Evolutionary conservation across 2,888 invertebrate species (phyloP).

Genomic region (Rhamphomyia laevipes): DNA sequence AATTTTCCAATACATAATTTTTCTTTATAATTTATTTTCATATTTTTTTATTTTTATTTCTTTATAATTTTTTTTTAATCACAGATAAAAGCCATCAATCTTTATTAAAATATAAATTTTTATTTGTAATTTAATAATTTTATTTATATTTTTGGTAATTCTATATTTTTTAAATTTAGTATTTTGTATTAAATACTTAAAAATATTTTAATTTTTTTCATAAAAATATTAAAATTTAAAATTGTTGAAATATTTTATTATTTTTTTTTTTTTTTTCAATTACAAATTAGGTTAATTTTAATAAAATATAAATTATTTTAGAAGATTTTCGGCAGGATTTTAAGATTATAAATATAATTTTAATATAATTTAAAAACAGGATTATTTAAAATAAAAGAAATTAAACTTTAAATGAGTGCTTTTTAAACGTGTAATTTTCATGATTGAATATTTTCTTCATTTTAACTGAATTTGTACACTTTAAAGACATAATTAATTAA

Average conservation of each 20-base stretch:
- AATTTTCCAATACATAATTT: constrained; percentile 9
- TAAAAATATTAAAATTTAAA: too few species aligned
- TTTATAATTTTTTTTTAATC: constrained; percentile 18
- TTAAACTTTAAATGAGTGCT: too few species aligned
- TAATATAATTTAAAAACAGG: too few species aligned
- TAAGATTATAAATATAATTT: too few species aligned
- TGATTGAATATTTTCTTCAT: too few species aligned
- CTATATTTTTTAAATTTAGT: constrained; percentile 6
- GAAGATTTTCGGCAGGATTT: too few species aligned
- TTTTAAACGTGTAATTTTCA: too few species aligned
- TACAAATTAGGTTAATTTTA: background rate
- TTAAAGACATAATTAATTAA: too few species aligned
- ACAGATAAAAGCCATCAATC: constrained; percentile 23
- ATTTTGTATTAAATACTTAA: constrained; percentile 3
- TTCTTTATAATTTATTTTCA: constrained; percentile 7
- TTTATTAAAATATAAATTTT: background rate
- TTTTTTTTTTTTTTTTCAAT: too few species aligned
- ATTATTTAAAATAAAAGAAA: too few species aligned
- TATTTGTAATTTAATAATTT: background rate
- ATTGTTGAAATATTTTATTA: too few species aligned
- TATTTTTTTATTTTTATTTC: constrained; percentile 6
- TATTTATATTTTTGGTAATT: background rate
- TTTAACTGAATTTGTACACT: too few species aligned
- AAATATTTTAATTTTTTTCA: background rate
- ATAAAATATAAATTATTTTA: background rate